A percentile compares a stretch with the other conserved stretches of the same genome.
Evolutionary conservation across 2,888 invertebrate species (phyloP).

Genomic region (Ophion obscuratus): DNA sequence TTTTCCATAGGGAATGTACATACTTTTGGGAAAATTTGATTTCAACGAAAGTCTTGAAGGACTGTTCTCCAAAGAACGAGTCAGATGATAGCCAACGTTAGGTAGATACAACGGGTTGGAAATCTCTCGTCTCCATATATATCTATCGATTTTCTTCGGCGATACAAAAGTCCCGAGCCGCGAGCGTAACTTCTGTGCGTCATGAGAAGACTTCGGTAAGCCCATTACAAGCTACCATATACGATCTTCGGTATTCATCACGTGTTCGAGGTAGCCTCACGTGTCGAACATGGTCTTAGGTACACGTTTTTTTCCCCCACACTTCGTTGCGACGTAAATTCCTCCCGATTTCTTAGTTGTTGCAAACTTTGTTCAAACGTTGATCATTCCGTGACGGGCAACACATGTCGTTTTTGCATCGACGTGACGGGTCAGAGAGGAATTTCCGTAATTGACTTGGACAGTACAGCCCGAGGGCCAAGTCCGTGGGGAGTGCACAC

Average conservation of each 20-base stretch:
- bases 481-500: not conserved
- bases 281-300: constrained; percentile 23
- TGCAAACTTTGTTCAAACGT: constrained; percentile 24
- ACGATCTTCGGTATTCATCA: constrained; percentile 54
- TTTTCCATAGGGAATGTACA: not conserved
- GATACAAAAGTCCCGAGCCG: not conserved
- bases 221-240: constrained; percentile 48
- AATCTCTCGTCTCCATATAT: not conserved
- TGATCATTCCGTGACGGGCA: not conserved
- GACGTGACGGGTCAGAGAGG: not conserved
- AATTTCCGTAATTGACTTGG: constrained; percentile 35
- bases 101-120: not conserved
- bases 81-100: not conserved
- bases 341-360: constrained; percentile 4
- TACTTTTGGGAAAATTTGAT: not conserved
- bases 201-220: constrained; percentile 57
- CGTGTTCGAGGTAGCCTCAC: constrained; percentile 25
- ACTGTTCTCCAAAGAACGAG: not conserved
- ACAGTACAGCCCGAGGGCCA: not conserved
- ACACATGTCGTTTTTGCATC: not conserved
- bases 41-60: not conserved
- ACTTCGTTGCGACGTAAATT: not conserved
- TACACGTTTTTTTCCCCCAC: constrained; percentile 3
- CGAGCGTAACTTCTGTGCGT: constrained; percentile 39
- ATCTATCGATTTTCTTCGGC: not conserved